Conservation (phyloP, 1,140 invertebrate species). For the Eubasilissa regina region DNA sequence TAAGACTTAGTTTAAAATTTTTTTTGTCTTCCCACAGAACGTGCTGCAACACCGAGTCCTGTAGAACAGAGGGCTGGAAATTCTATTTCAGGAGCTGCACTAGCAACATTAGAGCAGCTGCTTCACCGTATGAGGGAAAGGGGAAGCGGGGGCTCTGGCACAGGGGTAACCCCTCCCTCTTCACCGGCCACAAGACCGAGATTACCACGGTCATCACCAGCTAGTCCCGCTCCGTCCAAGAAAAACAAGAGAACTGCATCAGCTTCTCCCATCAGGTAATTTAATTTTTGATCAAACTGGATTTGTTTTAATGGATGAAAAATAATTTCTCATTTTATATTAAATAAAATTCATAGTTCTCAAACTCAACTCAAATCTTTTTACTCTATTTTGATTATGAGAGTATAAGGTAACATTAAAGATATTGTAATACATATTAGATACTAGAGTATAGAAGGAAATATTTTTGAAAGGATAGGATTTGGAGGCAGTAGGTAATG, state of each 20-base stretch:
- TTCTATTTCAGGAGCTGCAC: slow-evolving; percentile 62
- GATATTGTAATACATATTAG: no score
- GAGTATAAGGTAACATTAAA: no score
- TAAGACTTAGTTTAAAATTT: neutral
- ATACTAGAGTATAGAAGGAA: no score
- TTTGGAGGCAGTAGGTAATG: no score
- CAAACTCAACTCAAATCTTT: no score
- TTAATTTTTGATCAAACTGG: slow-evolving; percentile 36
- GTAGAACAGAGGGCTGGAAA: slow-evolving; percentile 46
- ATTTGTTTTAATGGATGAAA: no score
- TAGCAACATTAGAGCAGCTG: slow-evolving; percentile 73
- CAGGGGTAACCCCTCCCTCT: slow-evolving; percentile 67
- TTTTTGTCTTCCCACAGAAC: slow-evolving; percentile 37
- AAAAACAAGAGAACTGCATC: slow-evolving; percentile 83
- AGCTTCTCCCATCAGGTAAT: slow-evolving; percentile 82
- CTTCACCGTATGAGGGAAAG: slow-evolving; percentile 71
- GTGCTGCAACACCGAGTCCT: slow-evolving; percentile 56
- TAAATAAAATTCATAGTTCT: no score
- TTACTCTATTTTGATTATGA: no score
- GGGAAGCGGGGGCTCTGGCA: slow-evolving; percentile 50
- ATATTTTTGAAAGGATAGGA: no score
- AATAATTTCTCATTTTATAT: no score
- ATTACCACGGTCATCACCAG: slow-evolving; percentile 80
- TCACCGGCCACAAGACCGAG: slow-evolving; percentile 73
- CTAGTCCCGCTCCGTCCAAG: slow-evolving; percentile 81